A percentile compares a stretch with the other conserved stretches of the same genome.
Conservation (phyloP, 1,140 invertebrate genomes). For the Aricia agestis region DNA sequence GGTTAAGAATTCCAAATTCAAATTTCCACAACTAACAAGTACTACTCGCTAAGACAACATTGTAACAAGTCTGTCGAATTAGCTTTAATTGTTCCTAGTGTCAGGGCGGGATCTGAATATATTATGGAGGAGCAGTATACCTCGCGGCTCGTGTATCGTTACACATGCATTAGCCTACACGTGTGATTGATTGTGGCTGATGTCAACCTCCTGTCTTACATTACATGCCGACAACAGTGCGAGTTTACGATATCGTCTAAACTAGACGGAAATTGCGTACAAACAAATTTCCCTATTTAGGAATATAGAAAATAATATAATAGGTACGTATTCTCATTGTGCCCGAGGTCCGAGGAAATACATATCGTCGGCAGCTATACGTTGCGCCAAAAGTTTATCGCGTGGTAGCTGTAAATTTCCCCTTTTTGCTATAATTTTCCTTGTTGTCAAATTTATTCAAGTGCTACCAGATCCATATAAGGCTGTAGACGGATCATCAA, state of each 20-base stretch:
- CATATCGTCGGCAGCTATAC: no score
- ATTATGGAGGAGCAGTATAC: not conserved
- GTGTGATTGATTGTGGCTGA: not conserved
- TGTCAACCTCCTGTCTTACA: not conserved
- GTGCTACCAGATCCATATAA: no score
- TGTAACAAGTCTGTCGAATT: not conserved
- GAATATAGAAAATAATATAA: no score
- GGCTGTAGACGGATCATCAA: no score
- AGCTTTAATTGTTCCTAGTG: not conserved
- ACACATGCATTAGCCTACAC: not conserved
- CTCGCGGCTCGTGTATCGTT: not conserved
- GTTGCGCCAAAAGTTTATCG: no score
- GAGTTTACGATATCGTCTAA: not conserved
- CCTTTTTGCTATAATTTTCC: no score
- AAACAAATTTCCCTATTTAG: not conserved
- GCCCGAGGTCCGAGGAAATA: no score
- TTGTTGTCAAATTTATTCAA: no score
- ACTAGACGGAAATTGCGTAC: not conserved
- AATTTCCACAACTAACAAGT: no score
- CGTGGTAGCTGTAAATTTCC: no score
- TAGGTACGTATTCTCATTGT: no score
- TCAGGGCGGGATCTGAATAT: not conserved
- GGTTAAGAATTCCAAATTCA: no score
- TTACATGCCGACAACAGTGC: not conserved
- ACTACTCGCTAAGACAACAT: not conserved